These are phyloP conservation scores for Meloidogyne floridensis DNA, from an alignment of 1,140 invertebrate genomes.

Conservation along the genomic window DNA sequence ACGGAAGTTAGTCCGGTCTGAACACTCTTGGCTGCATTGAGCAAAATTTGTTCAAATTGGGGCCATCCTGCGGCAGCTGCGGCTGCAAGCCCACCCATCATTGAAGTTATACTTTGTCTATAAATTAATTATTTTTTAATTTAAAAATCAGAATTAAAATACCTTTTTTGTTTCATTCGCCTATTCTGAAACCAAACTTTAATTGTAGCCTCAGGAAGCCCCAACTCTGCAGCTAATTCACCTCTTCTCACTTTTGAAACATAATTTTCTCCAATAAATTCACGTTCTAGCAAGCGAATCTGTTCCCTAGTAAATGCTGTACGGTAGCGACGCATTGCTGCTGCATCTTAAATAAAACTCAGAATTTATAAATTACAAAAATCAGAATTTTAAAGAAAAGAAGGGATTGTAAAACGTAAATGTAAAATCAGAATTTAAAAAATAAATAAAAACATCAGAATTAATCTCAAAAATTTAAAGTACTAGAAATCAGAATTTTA, in stretches of 20 bases:
- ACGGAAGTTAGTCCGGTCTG: neutral
- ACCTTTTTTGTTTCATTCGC: conserved; percentile 68
- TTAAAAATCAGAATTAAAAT: conserved; percentile 38
- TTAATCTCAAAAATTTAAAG: too few relatives aligned
- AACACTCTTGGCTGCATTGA: neutral
- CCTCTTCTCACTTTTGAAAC: conserved; percentile 89
- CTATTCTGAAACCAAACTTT: conserved; percentile 77
- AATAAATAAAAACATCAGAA: neutral
- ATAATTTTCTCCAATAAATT: conserved; percentile 96
- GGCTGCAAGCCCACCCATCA: conserved; percentile 4
- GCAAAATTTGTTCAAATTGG: conserved; percentile 48
- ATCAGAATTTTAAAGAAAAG: neutral
- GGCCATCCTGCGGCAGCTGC: conserved; percentile 44
- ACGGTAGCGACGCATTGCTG: conserved; percentile 80
- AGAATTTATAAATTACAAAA: neutral
- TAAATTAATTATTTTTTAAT: too few relatives aligned
- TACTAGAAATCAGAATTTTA: too few relatives aligned
- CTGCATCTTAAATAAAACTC: neutral
- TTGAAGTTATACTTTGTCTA: conserved; percentile 26
- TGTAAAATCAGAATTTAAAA: neutral
- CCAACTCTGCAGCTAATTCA: conserved; percentile 88
- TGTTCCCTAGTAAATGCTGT: conserved; percentile 97
- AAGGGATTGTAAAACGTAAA: too few relatives aligned
- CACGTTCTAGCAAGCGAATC: conserved; percentile 87
- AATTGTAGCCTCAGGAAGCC: conserved; percentile 93